These are phyloP conservation scores for Chironomus striatipennis DNA, from an alignment of 1,140 invertebrate species.

Conservation along the genomic window DNA sequence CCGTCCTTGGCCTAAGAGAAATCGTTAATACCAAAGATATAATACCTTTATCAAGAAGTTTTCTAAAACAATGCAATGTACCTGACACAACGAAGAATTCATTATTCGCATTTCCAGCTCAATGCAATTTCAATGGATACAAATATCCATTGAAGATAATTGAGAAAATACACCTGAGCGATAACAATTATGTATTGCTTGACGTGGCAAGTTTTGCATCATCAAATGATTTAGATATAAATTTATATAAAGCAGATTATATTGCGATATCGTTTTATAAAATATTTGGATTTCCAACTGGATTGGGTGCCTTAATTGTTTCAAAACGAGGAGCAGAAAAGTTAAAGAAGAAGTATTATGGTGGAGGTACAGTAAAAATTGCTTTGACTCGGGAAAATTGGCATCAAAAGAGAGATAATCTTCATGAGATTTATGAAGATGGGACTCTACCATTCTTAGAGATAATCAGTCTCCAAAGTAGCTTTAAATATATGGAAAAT, in stretches of 20 bases:
- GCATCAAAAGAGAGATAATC: slow-evolving; percentile 53
- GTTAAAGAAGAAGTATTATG: slow-evolving; percentile 74
- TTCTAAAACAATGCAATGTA: slow-evolving; percentile 34
- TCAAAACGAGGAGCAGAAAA: slow-evolving; percentile 53
- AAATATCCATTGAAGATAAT: slow-evolving; percentile 80
- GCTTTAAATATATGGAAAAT: slow-evolving; percentile 62
- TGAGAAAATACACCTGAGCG: slow-evolving; percentile 51
- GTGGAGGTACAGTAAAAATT: slow-evolving; percentile 84
- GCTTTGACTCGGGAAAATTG: slow-evolving; percentile 59
- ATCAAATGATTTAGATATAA: slow-evolving; percentile 72
- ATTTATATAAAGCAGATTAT: slow-evolving; percentile 71
- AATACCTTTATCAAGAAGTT: slow-evolving; percentile 44
- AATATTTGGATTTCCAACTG: slow-evolving; percentile 96
- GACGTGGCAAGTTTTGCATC: slow-evolving; percentile 79
- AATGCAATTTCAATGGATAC: slow-evolving; percentile 89
- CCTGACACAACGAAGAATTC: slow-evolving; percentile 44
- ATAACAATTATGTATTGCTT: slow-evolving; percentile 70
- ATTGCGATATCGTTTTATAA: slow-evolving; percentile 93
- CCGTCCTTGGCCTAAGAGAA: slow-evolving; percentile 84
- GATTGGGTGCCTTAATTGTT: slow-evolving; percentile 79
- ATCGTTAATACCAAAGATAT: slow-evolving; percentile 44
- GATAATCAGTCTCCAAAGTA: slow-evolving; percentile 71
- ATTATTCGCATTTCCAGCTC: slow-evolving; percentile 80
- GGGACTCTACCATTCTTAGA: slow-evolving; percentile 84
- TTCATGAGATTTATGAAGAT: slow-evolving; percentile 85